phyloP scores from a whole-genome alignment of 2,113 vertebrate species.

The Corapipo altera region DNA sequence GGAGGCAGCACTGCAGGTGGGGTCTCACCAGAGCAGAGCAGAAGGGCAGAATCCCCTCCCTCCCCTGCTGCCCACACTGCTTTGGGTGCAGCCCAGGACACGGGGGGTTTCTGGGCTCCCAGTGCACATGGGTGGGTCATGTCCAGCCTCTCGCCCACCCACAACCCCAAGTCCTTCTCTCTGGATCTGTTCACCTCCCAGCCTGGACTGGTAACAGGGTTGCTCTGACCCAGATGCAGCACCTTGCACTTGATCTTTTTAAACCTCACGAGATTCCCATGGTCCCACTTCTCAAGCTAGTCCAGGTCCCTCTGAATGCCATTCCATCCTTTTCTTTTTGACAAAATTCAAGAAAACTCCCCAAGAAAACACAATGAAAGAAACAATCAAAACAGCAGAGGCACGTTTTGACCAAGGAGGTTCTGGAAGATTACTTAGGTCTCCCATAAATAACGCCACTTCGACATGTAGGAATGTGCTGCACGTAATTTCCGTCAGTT shows the following conservation, averaged over 20 bases:
- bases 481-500: not conserved
- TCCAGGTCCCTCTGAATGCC: too few species aligned
- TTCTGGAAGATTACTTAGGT: not conserved
- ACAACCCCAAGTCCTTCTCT: not conserved
- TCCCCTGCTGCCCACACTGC: not conserved
- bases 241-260: rapidly evolving
- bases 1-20: not conserved
- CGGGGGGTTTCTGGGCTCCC: not conserved
- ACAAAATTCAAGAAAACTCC: not conserved
- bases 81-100: not conserved
- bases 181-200: not conserved
- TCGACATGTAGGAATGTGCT: not conserved
- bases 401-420: not conserved
- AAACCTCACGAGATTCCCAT: not conserved
- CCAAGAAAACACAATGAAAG: not conserved
- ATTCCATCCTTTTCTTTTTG: not conserved
- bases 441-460: not conserved
- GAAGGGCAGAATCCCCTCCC: not conserved
- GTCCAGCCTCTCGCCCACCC: not conserved
- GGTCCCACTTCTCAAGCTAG: not conserved
- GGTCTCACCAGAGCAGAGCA: not conserved
- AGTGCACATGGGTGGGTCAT: not conserved
- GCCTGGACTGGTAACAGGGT: rapidly evolving
- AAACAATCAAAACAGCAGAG: not conserved
- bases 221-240: not conserved